A percentile compares a stretch with the other conserved stretches of the same genome.
phyloP scores from a whole-genome alignment of 1,140 invertebrate genomes.

The Subanguina moxae region DNA sequence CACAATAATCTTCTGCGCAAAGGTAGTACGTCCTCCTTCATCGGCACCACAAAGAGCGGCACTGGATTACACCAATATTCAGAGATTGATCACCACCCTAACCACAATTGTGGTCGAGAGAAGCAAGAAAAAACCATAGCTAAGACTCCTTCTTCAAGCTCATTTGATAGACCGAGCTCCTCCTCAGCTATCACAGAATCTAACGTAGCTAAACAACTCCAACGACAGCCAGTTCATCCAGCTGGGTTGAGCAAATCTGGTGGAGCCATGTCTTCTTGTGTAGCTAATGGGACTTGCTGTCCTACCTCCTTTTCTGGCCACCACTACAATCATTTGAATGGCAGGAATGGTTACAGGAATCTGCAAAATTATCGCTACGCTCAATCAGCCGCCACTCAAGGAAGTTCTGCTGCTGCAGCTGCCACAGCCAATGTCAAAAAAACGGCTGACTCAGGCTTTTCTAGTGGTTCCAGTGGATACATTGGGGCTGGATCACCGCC shows the following conservation, averaged over 20 bases:
- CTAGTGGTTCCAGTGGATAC: conserved; percentile 38
- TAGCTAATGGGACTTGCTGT: not conserved
- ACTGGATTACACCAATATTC: too few species aligned
- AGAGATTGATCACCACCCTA: too few species aligned
- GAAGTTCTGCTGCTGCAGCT: not conserved
- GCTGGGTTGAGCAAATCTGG: conserved; percentile 19
- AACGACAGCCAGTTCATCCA: not conserved
- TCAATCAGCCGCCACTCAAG: not conserved
- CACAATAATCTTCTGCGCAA: too few species aligned
- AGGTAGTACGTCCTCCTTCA: too few species aligned
- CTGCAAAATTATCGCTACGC: not conserved
- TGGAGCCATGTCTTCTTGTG: conserved; percentile 10
- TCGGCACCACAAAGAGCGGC: too few species aligned
- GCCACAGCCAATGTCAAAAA: conserved; percentile 11
- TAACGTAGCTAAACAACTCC: not conserved
- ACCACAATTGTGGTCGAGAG: too few species aligned
- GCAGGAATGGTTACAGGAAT: not conserved
- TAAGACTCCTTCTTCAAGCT: not conserved
- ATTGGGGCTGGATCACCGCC: conserved; percentile 19
- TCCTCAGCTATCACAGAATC: not conserved
- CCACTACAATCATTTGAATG: conserved; percentile 14
- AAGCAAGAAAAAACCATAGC: too few species aligned
- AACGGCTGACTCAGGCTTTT: conserved; percentile 37
- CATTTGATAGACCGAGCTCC: not conserved
- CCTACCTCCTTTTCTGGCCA: not conserved